A percentile compares a stretch with the other conserved stretches of the same genome.
These are phyloP conservation scores for Tringa solitaria DNA, from an alignment of 2,113 vertebrate genomes.

Conservation along the genomic window DNA sequence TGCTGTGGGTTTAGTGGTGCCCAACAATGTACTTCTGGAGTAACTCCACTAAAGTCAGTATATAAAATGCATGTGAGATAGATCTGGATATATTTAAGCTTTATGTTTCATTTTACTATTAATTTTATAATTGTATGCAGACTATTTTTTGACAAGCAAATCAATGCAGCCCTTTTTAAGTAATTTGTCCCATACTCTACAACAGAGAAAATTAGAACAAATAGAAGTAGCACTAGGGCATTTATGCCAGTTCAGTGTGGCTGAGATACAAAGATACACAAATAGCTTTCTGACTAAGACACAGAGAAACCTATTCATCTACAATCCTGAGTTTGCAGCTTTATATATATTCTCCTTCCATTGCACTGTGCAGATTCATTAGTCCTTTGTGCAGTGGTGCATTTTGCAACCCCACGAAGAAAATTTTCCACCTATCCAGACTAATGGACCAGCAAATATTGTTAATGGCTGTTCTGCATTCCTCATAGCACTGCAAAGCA, in stretches of 20 bases:
- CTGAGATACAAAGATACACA: background rate
- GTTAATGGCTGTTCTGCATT: background rate
- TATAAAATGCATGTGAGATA: background rate
- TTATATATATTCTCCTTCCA: background rate
- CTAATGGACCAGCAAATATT: background rate
- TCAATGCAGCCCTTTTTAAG: background rate
- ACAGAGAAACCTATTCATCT: background rate
- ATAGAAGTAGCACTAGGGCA: background rate
- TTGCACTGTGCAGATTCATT: background rate
- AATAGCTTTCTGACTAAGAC: background rate
- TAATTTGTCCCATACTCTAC: background rate
- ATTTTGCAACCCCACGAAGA: background rate
- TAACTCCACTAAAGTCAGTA: background rate
- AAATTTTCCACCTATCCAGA: background rate
- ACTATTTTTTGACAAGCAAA: background rate
- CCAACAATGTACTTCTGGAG: background rate
- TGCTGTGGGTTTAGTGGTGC: background rate
- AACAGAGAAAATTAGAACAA: background rate
- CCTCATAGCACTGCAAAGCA: background rate
- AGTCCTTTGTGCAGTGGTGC: background rate
- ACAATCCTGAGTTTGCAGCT: background rate
- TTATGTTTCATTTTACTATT: background rate
- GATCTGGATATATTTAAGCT: background rate
- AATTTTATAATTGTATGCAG: background rate
- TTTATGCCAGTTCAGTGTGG: background rate